These are phyloP conservation scores for Sphecodes monilicornis DNA, from an alignment of 2,888 invertebrate genomes.

Conservation along the genomic window DNA sequence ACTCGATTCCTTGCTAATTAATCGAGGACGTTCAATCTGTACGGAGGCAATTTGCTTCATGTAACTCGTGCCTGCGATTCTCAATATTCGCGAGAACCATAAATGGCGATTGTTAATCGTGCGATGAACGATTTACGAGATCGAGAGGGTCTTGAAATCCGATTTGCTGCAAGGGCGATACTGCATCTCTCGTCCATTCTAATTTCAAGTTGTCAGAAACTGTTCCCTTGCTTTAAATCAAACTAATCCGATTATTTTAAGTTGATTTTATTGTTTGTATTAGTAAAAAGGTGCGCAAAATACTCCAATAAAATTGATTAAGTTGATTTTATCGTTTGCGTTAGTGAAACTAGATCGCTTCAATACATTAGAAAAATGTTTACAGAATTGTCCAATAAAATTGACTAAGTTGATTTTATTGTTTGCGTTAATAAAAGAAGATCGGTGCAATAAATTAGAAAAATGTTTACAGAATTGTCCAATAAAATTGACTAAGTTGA, in stretches of 20 bases:
- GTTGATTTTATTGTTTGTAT: background rate
- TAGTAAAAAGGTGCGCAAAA: background rate
- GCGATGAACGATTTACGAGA: conserved; percentile 1
- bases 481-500: too few species aligned
- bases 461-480: too few species aligned
- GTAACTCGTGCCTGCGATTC: background rate
- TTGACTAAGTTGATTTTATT: too few species aligned
- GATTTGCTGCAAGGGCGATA: background rate
- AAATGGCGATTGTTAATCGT: background rate
- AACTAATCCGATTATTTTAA: background rate
- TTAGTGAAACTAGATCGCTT: too few species aligned
- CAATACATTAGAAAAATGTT: too few species aligned
- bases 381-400: too few species aligned
- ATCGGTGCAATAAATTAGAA: too few species aligned
- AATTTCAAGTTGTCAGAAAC: background rate
- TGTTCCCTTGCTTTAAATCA: background rate
- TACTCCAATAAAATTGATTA: background rate
- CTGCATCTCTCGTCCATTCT: background rate
- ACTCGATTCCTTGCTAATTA: conserved; percentile 9
- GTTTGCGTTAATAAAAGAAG: too few species aligned
- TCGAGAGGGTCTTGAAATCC: background rate
- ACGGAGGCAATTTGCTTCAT: conserved; percentile 6
- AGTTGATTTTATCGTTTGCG: too few species aligned
- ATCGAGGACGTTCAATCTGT: background rate
- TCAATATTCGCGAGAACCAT: background rate